Conservation (phyloP, 2,888 invertebrate species). For the Dynastes maya region DNA sequence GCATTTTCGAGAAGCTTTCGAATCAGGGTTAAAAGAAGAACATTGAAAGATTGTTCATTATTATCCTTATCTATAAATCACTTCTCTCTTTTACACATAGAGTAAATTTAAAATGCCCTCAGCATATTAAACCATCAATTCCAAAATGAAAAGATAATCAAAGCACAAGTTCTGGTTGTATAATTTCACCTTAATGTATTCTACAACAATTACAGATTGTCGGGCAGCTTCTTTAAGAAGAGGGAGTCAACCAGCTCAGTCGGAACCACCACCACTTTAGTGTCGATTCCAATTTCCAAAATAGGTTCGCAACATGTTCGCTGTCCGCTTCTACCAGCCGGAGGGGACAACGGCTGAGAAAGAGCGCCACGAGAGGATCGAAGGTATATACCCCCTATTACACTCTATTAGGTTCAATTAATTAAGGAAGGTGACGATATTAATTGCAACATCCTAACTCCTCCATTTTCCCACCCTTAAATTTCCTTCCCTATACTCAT, state of each 20-base stretch:
- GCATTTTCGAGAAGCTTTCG: too few species aligned
- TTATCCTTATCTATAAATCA: too few species aligned
- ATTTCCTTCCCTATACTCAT: neutral
- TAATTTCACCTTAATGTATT: too few species aligned
- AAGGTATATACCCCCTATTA: constrained; percentile 54
- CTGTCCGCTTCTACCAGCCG: constrained; percentile 56
- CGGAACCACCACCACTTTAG: constrained; percentile 82
- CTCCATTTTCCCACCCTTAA: neutral
- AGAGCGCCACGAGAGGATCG: constrained; percentile 61
- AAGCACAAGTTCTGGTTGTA: too few species aligned
- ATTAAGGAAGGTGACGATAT: constrained; percentile 25
- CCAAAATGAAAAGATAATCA: too few species aligned
- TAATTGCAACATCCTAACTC: constrained; percentile 19
- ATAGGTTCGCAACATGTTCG: constrained; percentile 54
- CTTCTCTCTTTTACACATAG: too few species aligned
- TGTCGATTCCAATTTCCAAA: constrained; percentile 63
- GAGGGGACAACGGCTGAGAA: constrained; percentile 60
- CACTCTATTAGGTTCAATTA: constrained; percentile 27
- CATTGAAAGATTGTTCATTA: too few species aligned
- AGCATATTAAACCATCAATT: too few species aligned
- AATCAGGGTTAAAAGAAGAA: too few species aligned
- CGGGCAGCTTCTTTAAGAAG: constrained; percentile 72
- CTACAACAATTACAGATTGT: constrained; percentile 21
- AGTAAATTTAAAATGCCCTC: too few species aligned
- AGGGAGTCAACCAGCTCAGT: constrained; percentile 84